phyloP scores from a whole-genome alignment of 1,140 invertebrate genomes.

The Zaprionus davidi region DNA sequence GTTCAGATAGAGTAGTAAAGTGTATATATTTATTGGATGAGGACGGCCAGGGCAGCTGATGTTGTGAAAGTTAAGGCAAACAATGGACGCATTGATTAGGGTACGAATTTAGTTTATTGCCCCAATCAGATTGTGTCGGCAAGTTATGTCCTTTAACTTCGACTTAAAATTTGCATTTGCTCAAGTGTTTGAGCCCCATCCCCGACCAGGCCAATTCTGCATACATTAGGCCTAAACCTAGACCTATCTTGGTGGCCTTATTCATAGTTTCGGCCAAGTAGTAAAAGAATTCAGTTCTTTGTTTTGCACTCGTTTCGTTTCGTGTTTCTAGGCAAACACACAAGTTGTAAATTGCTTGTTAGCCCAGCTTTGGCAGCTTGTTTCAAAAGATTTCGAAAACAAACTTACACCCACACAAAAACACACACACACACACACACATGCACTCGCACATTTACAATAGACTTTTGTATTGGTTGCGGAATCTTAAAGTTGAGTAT shows the following conservation, averaged over 20 bases:
- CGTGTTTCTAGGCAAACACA: slow-evolving; percentile 14
- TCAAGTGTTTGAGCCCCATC: slow-evolving; percentile 56
- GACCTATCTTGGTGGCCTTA: slow-evolving; percentile 1
- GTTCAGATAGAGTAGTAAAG: slow-evolving; percentile 22
- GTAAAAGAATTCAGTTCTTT: slow-evolving; percentile 16
- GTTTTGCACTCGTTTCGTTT: slow-evolving; percentile 13
- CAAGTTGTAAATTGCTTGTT: slow-evolving; percentile 57
- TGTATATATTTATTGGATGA: slow-evolving; percentile 13
- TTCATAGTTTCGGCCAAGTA: slow-evolving; percentile 27
- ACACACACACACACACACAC: background rate
- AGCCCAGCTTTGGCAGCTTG: slow-evolving; percentile 32
- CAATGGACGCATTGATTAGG: slow-evolving; percentile 49
- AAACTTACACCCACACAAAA: slow-evolving; percentile 8
- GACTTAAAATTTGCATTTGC: slow-evolving; percentile 61
- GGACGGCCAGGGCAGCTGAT: slow-evolving; percentile 13
- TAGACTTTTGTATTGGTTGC: slow-evolving; percentile 1
- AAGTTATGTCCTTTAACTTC: slow-evolving; percentile 24
- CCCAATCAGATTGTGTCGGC: slow-evolving; percentile 32
- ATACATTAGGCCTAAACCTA: slow-evolving; percentile 58
- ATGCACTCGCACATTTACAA: background rate
- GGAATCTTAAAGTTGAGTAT: slow-evolving; percentile 17
- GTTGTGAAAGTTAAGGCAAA: slow-evolving; percentile 25
- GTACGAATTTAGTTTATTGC: slow-evolving; percentile 32
- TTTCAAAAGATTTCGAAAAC: slow-evolving; percentile 31
- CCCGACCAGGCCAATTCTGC: slow-evolving; percentile 37